phyloP scores from a whole-genome alignment of 2,888 invertebrate species.

The Philhelius pedissequus region DNA sequence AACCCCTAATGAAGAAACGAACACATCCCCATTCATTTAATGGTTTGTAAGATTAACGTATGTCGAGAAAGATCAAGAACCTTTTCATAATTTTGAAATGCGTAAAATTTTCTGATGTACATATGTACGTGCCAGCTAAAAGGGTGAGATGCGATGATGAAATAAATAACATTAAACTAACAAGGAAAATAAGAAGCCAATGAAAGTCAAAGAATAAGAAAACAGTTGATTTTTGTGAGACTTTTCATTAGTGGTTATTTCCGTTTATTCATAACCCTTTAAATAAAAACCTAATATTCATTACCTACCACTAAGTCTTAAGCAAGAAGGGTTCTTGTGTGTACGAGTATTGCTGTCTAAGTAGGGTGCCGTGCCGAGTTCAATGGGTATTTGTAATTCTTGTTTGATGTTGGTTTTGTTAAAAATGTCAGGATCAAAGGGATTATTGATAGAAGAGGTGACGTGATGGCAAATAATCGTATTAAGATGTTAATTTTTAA shows the following conservation, averaged over 20 bases:
- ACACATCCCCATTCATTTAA: neutral
- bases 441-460: constrained; percentile 12
- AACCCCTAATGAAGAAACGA: constrained; percentile 29
- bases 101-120: constrained; percentile 24
- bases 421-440: constrained; percentile 10
- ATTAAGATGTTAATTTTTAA: neutral
- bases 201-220: constrained; percentile 24
- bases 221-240: constrained; percentile 27
- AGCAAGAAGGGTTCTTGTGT: neutral
- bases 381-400: neutral
- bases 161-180: neutral
- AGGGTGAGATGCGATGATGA: constrained; percentile 41
- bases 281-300: neutral
- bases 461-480: constrained; percentile 7
- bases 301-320: neutral
- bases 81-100: constrained; percentile 15
- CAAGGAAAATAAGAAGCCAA: constrained; percentile 28
- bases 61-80: constrained; percentile 22
- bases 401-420: neutral
- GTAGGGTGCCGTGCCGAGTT: neutral
- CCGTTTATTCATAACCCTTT: constrained; percentile 16
- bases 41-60: neutral
- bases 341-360: too few species aligned
- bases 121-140: neutral
- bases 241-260: constrained; percentile 44